Conservation (phyloP, 2,113 vertebrate species). For the Girardinichthys multiradiatus region DNA sequence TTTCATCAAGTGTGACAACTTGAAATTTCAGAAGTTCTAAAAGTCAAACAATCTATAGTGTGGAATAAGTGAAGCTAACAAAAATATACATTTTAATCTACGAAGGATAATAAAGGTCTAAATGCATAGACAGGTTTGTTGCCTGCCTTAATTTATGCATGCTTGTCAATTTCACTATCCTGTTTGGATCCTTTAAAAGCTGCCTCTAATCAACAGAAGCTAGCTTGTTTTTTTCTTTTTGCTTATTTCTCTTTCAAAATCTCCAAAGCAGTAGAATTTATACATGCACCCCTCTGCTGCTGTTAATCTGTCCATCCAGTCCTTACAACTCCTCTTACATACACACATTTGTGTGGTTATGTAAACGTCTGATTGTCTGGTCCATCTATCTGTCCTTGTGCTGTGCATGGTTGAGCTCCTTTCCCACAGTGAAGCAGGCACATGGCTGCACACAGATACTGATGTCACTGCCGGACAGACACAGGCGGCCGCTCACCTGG, state of each 20-base stretch:
- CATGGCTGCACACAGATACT: slow-evolving; percentile 54
- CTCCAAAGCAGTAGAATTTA: slow-evolving; percentile 35
- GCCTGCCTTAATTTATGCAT: slow-evolving; percentile 24
- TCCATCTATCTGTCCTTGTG: slow-evolving; percentile 42
- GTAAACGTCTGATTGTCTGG: slow-evolving; percentile 25
- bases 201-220: slow-evolving; percentile 32
- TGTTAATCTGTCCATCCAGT: slow-evolving; percentile 3
- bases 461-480: slow-evolving; percentile 38
- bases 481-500: slow-evolving; percentile 33
- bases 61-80: background rate
- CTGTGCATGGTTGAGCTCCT: slow-evolving; percentile 60
- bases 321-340: background rate
- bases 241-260: slow-evolving; percentile 18
- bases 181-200: slow-evolving; percentile 18
- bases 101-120: background rate
- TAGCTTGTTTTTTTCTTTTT: slow-evolving; percentile 28
- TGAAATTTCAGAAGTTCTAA: background rate
- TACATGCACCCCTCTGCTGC: slow-evolving; percentile 38
- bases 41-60: background rate
- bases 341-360: slow-evolving; percentile 22
- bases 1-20: background rate
- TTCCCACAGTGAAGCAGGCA: slow-evolving; percentile 49
- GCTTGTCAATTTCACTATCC: background rate
- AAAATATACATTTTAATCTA: background rate
- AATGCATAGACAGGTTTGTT: slow-evolving; percentile 28